Evolutionary conservation across 2,113 vertebrate species (phyloP).

Genomic region (Thunnus maccoyii): DNA sequence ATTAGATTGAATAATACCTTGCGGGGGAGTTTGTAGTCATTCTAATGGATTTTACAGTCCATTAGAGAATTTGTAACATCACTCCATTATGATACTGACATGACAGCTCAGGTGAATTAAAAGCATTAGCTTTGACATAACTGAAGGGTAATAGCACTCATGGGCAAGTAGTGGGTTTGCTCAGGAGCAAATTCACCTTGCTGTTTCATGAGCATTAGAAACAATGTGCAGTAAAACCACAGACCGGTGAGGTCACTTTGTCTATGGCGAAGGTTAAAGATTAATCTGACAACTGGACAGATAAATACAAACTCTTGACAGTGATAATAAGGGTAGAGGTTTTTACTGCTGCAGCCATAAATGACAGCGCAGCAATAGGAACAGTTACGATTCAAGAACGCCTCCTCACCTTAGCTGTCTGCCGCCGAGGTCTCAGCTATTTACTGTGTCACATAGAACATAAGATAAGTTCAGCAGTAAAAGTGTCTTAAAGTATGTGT

Average conservation of each 20-base stretch:
- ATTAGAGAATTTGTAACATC: slow-evolving; percentile 45
- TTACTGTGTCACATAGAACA: slow-evolving; percentile 30
- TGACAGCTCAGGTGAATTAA: slow-evolving; percentile 61
- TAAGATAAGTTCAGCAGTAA: slow-evolving; percentile 30
- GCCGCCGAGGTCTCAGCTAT: slow-evolving; percentile 30
- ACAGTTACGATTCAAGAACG: slow-evolving; percentile 12
- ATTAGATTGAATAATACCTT: slow-evolving; percentile 54
- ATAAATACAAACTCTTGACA: slow-evolving; percentile 29
- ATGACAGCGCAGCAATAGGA: slow-evolving; percentile 24
- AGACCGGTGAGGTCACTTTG: slow-evolving; percentile 5
- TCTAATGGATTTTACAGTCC: slow-evolving; percentile 59
- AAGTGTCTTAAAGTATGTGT: slow-evolving; percentile 5
- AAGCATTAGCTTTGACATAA: slow-evolving; percentile 43
- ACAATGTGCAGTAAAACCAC: slow-evolving; percentile 39
- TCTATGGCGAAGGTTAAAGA: slow-evolving; percentile 35
- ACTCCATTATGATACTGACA: slow-evolving; percentile 38
- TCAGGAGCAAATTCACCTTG: slow-evolving; percentile 26
- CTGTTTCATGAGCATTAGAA: not conserved
- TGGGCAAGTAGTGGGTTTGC: slow-evolving; percentile 17
- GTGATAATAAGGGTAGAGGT: slow-evolving; percentile 17
- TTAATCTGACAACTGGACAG: slow-evolving; percentile 36
- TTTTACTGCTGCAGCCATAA: slow-evolving; percentile 37
- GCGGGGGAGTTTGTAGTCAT: slow-evolving; percentile 44
- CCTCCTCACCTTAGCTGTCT: slow-evolving; percentile 44
- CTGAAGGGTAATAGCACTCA: slow-evolving; percentile 49